These are phyloP conservation scores for Sweltsa coloradensis DNA, from an alignment of 1,140 invertebrate species.

Conservation along the genomic window DNA sequence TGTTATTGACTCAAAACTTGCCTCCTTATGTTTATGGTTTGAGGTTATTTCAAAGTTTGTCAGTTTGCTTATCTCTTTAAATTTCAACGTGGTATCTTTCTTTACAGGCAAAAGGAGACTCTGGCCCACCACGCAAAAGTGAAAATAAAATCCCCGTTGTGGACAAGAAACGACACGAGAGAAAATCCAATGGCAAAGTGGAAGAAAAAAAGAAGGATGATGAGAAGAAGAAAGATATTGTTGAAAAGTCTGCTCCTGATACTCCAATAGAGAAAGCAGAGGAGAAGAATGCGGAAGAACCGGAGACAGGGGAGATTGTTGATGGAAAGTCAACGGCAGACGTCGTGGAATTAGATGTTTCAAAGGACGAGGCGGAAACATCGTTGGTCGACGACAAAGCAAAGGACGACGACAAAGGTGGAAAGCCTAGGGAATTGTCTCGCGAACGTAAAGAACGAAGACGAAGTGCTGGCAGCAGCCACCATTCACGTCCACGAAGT, in stretches of 20 bases:
- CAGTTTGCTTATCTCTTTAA: no score
- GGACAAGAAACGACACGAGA: slow-evolving; percentile 15
- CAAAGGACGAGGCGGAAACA: slow-evolving; percentile 32
- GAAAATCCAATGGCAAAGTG: slow-evolving; percentile 5
- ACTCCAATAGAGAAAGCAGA: slow-evolving; percentile 10
- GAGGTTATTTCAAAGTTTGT: no score
- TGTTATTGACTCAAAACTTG: no score
- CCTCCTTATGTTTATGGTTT: no score
- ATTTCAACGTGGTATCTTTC: no score
- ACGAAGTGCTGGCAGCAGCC: slow-evolving; percentile 13
- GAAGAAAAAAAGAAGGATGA: slow-evolving; percentile 16
- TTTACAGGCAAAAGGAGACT: slow-evolving; percentile 22
- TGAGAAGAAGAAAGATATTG: slow-evolving; percentile 15
- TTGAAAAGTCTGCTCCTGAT: slow-evolving; percentile 2
- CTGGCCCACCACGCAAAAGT: slow-evolving; percentile 15
- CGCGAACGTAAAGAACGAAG: slow-evolving; percentile 8
- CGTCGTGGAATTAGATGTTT: slow-evolving; percentile 30
- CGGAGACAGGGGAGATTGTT: no score
- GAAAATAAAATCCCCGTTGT: slow-evolving; percentile 9
- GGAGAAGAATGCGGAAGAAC: slow-evolving; percentile 15
- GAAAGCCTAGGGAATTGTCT: slow-evolving; percentile 16
- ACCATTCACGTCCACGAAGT: slow-evolving; percentile 7
- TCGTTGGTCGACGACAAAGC: slow-evolving; percentile 27
- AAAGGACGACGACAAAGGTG: slow-evolving; percentile 30
- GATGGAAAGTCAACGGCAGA: slow-evolving; percentile 14